Base-by-base conservation (phyloP, 2,797 vertebrate species). In the Pangasius djambal region DNA sequence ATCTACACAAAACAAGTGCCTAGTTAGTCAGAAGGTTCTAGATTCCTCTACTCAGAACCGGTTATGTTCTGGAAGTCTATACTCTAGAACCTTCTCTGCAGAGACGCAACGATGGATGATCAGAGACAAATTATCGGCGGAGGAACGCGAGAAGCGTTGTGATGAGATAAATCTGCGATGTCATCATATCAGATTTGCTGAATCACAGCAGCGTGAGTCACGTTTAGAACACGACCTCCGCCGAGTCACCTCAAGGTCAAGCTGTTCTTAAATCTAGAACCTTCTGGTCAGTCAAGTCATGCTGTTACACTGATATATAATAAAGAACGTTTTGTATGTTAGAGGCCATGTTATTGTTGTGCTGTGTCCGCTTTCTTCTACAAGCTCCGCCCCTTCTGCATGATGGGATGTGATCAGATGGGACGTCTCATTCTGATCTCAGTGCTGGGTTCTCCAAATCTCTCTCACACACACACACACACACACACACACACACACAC, bases 381-480 rank as follows among this genome's bases (percentile, higher is more conserved):
- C 40, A 69, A 52, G 63, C 8, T 52, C 44, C 44, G 18, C 63
- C 83, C 37, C 83, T 37, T 34, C 65, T 85, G 65, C 65, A 85
- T 37, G 83, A 55, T 55, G 18, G 48, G n/a, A 85, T 6, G 16
- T 37, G 83, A 85, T 85, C 55, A 25, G 65, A 85, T 7, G 48
- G n/a, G 83, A 70, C 65, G 70, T n/a, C 75, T 87, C 74, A 57
- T 57, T 81, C 55, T 77, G 34, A 87, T 63, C 59, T 77, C 86
- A 50, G 2, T 34, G 48, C 48, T 34, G 28, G n/a, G 12, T 67
- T 50, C 31, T n/a, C 28, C 86, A 50, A 86, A 7, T 82, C 48
- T 59, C 34, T 10, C 52, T 15, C 67, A 37, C 18, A 25, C 52
- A 50, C 34, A 83, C 69, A 84, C 79, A 69, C 44, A 63, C 16